Percentiles rank a stretch among this genome's conserved stretches.
These are phyloP conservation scores for Lasiurus cinereus DNA, from an alignment of 2,113 vertebrate species.

Conservation along the genomic window DNA sequence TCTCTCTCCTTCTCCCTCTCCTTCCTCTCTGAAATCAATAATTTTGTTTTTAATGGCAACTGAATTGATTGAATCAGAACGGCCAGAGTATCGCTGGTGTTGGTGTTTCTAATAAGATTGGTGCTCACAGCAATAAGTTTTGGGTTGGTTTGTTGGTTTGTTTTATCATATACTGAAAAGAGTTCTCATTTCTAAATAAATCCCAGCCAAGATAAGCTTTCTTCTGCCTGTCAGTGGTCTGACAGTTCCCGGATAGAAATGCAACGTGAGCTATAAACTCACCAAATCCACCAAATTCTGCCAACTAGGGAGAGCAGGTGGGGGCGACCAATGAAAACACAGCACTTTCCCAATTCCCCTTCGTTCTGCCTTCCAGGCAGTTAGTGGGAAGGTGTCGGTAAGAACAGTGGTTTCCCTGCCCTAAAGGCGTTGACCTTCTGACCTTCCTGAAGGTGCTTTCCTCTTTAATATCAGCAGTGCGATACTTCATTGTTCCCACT, in stretches of 20 bases:
- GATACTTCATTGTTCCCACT: slow-evolving; percentile 16
- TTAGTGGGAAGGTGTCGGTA: background rate
- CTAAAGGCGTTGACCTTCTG: slow-evolving; percentile 18
- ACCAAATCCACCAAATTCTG: background rate
- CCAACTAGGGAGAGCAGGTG: too few species aligned
- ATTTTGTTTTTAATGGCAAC: background rate
- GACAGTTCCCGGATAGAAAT: background rate
- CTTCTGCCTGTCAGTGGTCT: background rate
- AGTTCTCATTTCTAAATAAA: slow-evolving; percentile 51
- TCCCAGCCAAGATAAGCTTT: background rate
- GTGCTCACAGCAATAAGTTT: background rate
- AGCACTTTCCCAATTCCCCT: slow-evolving; percentile 29
- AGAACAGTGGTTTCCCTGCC: slow-evolving; percentile 40
- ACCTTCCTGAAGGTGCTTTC: slow-evolving; percentile 33
- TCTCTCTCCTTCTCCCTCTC: too few species aligned
- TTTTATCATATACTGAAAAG: background rate
- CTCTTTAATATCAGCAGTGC: slow-evolving; percentile 22
- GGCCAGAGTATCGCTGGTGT: rapidly evolving
- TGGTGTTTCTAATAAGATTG: too few species aligned
- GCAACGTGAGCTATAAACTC: background rate
- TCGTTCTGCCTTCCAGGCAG: background rate
- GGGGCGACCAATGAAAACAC: background rate
- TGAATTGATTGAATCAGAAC: background rate
- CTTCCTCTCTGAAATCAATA: too few species aligned
- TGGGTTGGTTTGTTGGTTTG: background rate